Conservation (phyloP, 2,888 invertebrate genomes). For the Metellina segmentata region DNA sequence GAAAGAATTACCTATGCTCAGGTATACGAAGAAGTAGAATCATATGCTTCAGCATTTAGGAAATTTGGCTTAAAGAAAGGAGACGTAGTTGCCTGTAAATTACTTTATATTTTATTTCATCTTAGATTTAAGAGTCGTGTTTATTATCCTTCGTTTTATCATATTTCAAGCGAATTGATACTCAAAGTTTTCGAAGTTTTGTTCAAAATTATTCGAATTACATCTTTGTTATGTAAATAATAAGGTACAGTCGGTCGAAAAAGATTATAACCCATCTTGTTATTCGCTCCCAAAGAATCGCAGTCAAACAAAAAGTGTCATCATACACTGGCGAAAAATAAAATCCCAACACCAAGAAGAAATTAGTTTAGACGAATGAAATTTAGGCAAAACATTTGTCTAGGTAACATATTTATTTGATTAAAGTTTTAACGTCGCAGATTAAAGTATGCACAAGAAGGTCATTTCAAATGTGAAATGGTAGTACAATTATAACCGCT, state of each 20-base stretch:
- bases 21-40: slow-evolving; percentile 90
- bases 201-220: background rate
- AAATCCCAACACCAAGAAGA: too few relatives aligned
- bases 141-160: background rate
- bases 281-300: background rate
- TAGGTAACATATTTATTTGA: too few relatives aligned
- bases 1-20: slow-evolving; percentile 31
- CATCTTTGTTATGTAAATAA: background rate
- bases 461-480: too few relatives aligned
- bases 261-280: background rate
- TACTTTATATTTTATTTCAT: background rate
- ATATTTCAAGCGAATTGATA: background rate
- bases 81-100: slow-evolving; percentile 58
- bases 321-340: too few relatives aligned
- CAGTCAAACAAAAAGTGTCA: too few relatives aligned
- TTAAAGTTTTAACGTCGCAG: too few relatives aligned
- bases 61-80: slow-evolving; percentile 81
- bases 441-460: too few relatives aligned
- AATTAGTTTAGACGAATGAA: too few relatives aligned
- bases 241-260: background rate
- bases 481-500: too few relatives aligned
- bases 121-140: background rate
- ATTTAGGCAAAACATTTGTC: too few relatives aligned
- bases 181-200: background rate
- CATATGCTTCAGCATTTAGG: slow-evolving; percentile 87